Base-by-base conservation (phyloP, 2,797 vertebrate species). In the Tympanoctomys barrerae region DNA sequence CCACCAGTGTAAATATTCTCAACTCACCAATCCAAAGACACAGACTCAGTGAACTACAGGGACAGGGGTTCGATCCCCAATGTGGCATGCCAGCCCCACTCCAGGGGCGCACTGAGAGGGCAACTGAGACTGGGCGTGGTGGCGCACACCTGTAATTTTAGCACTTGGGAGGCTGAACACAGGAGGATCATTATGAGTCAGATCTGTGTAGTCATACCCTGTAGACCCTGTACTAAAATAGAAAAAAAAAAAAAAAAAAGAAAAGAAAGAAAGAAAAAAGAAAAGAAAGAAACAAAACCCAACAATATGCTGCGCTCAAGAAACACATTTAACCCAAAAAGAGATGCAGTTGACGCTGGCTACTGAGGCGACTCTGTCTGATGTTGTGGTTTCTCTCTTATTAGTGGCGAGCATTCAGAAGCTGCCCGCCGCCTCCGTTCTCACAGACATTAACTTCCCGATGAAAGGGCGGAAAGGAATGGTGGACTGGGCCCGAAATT, bases 381-480 rank as follows among this genome's bases (percentile, higher is more conserved):
- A 98, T 24, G 36, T 79, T 57, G 36, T 93, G 94, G 0, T 91
- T 57, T 81, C 96, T 97, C 98, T 92, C 96, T n/a, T 16, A 59
- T 96, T 98, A 99, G 99, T 99, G 98, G 99, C 99, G 97, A 99
- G 99, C 98, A 99, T 99, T 98, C 99, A 99, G 99, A 99, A 99
- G 97, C 99, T 99, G 97, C 99, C 99, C 61, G 99, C 99, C 26
- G 99, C 99, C 90, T 99, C 99, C 49, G 99, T 99, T 97, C 99
- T 99, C 99, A 99, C 99, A 8, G 99, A 99, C 98, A 99, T 99
- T 98, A 99, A 99, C 98, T 99, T 99, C 98, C 99, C 99, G 52
- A 99, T 99, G 99, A 99, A 99, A 98, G 99, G 99, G 97, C 99
- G 99, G 97, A 99, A 99, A 98, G 99, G 99, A 96, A 99, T 99